Conservation (phyloP, 2,797 vertebrate genomes). For the Coranthus polyacanthus region DNA sequence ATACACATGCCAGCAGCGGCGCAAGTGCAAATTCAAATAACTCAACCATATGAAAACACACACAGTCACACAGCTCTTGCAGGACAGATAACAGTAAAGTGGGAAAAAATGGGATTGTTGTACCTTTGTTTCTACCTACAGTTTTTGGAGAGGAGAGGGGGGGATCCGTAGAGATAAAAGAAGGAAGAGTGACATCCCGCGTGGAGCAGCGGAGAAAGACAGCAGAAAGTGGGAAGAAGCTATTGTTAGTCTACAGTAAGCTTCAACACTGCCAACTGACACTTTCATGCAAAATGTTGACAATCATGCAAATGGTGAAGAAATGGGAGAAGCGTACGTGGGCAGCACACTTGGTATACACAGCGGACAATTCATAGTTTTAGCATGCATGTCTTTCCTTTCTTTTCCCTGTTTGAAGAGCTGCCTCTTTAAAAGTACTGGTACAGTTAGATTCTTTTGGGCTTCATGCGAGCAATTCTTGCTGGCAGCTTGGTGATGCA, state of each 20-base stretch:
- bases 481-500: neutral
- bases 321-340: conserved; percentile 24
- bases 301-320: conserved; percentile 66
- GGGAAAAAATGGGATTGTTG: conserved; percentile 67
- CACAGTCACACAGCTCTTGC: conserved; percentile 2
- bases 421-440: neutral
- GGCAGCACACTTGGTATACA: conserved; percentile 16
- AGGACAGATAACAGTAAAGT: conserved; percentile 29
- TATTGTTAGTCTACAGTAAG: conserved; percentile 62
- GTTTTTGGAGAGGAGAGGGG: conserved; percentile 81
- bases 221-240: conserved; percentile 65
- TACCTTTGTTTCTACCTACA: conserved; percentile 99
- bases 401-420: neutral
- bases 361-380: conserved; percentile 7
- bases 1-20: conserved; percentile 55
- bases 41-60: conserved; percentile 10
- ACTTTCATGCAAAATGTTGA: conserved; percentile 64
- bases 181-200: conserved; percentile 81
- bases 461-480: too few species aligned
- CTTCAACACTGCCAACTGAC: conserved; percentile 31
- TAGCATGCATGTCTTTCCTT: neutral
- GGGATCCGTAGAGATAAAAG: conserved; percentile 78
- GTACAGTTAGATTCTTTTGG: neutral
- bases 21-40: conserved; percentile 17
- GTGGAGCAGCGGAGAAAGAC: conserved; percentile 65